Base-by-base conservation (phyloP, 1,140 invertebrate genomes). In the Drosophila serrata region DNA sequence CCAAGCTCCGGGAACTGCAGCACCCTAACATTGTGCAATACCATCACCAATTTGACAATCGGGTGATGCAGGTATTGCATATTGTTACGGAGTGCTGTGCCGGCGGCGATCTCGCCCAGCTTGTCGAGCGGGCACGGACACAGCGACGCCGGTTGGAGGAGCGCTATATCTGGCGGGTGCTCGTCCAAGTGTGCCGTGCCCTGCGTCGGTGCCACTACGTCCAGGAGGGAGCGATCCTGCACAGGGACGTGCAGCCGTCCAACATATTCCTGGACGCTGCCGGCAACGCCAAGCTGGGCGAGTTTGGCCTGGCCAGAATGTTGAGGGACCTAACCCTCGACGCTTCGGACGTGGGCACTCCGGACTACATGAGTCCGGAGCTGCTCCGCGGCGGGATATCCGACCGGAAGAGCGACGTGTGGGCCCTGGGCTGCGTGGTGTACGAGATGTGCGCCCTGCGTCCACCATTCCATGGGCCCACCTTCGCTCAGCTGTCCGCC, bases 311-410 rank as follows among this genome's bases (percentile, higher is more conserved):
- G 13, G 95, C 96, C 4, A 90, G 96, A 49, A 76, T 93, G 61
- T 94, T 57, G 94, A 95, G 88, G 94, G 60, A 85, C 91, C 37
- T 93, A n/a, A n/a, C n/a, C n/a, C n/a, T 93, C 48, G 96, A 96
- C 12, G 95, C 96, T 82, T 96, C 96, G 12, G 93, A 97, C 39
- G 95, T 97, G 51, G 96, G 96, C 9, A 97, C 96, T 5, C 96
- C 96, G 1, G 97, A 97, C 92, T 97, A 97, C 91, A 97, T 97
- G 96, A 96, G 96, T 49, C 97, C 97, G 19, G 96, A 97, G 92
- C 93, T 96, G 75, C 95, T 97, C 33, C 94, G 95, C 86, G 95
- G 97, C 73, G 93, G 94, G 61, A 95, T 95, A 12, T 97, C 97
- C 92, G 95, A 96, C 91, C 96, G 97, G 75, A 96, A 96, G 84